Evolutionary conservation across 2,113 vertebrate species (phyloP), one percentile per base, ranked within the genome.

Genomic region (Eptesicus fuscus): DNA sequence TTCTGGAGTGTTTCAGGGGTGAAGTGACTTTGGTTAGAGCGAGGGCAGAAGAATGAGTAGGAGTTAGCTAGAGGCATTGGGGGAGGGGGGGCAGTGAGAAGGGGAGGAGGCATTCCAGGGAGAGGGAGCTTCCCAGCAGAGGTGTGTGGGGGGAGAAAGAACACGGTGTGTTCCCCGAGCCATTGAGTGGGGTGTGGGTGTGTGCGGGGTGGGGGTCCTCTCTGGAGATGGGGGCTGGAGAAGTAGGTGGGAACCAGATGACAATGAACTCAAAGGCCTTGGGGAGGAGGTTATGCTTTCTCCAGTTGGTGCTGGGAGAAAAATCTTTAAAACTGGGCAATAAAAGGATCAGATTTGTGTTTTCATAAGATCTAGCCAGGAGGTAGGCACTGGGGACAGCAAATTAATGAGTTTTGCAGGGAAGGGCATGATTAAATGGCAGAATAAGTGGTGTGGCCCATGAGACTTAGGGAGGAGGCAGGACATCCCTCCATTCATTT

Each of bases 41-140:
- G 4, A 0, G 40, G 32, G 85, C 91, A 56, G 40, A 94, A 42
- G 83, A 95, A 94, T 88, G 95, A 96, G 93, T 74, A 44, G 96
- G 96, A 93, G 95, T 77, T 90, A 4, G 37, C 70, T 7, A 9
- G 93, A 71, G 79, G 83, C 42, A 16, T 18, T 2, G 9, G 22
- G 59, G 28, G 1, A 22, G 23, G 35, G 16, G 12, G 63, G 32
- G 14, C 70, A 13, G 23, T 40, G 78, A 61, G 11, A 7, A 6
- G 16, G 11, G 49, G 74, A 37, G 35, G 65, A 56, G 67, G 42
- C 93, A 69, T 94, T 95, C 94, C 85, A 56, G 76, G 69, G 42
- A 23, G 35, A 70, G 13, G 0, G 87, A 96, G 95, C 95, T 56
- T 40, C 63, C 51, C 47, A 80, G 56, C 84, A 20, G 85, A 9